A percentile compares a stretch with the other conserved stretches of the same genome.
These are phyloP conservation scores for Cichlasoma orientale DNA, from an alignment of 2,797 vertebrate genomes.

Conservation along the genomic window DNA sequence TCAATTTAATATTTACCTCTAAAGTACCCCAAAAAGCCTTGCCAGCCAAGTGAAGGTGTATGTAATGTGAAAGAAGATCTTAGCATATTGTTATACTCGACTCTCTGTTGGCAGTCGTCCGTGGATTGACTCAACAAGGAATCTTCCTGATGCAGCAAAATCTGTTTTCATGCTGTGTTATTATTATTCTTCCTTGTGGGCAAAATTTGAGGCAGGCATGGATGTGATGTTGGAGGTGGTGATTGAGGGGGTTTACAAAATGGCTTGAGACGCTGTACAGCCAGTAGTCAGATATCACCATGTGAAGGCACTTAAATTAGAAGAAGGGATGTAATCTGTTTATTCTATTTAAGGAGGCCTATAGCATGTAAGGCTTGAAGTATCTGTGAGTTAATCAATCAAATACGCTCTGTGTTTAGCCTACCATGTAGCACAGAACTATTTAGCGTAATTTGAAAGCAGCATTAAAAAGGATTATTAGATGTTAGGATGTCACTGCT, in stretches of 20 bases:
- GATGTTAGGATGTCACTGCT: constrained; percentile 53
- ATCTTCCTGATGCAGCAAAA: constrained; percentile 42
- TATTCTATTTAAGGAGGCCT: not conserved
- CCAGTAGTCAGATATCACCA: constrained; percentile 43
- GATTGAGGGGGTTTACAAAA: not conserved
- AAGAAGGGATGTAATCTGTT: constrained; percentile 23
- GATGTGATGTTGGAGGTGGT: constrained; percentile 12
- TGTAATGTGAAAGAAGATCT: not conserved
- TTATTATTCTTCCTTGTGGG: constrained; percentile 30
- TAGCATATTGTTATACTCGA: constrained; percentile 1
- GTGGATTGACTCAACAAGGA: constrained; percentile 14
- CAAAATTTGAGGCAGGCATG: constrained; percentile 2
- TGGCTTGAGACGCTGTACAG: not conserved
- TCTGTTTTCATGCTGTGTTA: constrained; percentile 23
- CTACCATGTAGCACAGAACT: constrained; percentile 1
- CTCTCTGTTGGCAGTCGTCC: constrained; percentile 3
- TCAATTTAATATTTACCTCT: constrained; percentile 18
- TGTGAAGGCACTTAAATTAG: constrained; percentile 26
- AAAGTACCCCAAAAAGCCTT: not conserved
- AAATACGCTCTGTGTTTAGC: constrained; percentile 23
- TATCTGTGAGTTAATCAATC: not conserved
- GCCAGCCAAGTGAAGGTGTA: constrained; percentile 11
- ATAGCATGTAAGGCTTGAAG: not conserved
- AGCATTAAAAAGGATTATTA: constrained; percentile 64
- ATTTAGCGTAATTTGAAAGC: constrained; percentile 42